Conservation (phyloP, 2,113 vertebrate species). For the Emydocephalus ijimae region DNA sequence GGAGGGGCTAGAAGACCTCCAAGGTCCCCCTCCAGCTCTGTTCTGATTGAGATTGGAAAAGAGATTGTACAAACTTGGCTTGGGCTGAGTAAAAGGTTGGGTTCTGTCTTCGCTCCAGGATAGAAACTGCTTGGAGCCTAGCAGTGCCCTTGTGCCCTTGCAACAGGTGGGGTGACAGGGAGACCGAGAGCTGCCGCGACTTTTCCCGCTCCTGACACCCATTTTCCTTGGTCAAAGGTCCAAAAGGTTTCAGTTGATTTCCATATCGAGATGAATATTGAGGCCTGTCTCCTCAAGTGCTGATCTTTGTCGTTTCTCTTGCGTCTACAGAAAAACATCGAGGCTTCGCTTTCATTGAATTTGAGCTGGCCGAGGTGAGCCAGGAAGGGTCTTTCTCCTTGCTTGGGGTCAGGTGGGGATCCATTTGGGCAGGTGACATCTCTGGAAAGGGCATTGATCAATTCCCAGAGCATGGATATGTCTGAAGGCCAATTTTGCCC, state of each 20-base stretch:
- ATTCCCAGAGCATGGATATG: background rate
- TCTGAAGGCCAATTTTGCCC: background rate
- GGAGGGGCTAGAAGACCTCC: too few species aligned
- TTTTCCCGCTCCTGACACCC: background rate
- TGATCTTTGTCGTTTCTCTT: background rate
- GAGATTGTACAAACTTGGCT: background rate
- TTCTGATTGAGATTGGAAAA: background rate
- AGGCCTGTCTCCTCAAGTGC: background rate
- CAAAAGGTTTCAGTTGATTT: too few species aligned
- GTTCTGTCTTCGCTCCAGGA: background rate
- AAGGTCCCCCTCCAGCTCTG: too few species aligned
- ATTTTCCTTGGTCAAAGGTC: background rate
- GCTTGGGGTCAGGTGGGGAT: background rate
- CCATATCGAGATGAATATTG: background rate
- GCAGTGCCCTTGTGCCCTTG: background rate
- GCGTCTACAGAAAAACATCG: slow-evolving; percentile 86
- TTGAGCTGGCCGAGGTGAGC: slow-evolving; percentile 91
- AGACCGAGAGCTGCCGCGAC: background rate
- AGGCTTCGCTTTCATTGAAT: slow-evolving; percentile 95
- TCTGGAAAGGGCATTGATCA: background rate
- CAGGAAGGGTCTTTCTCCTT: rapidly evolving
- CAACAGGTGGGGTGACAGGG: background rate
- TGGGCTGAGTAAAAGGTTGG: background rate
- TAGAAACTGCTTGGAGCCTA: background rate
- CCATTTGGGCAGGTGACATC: background rate